phyloP scores from a whole-genome alignment of 2,113 vertebrate genomes.

The Pangasianodon hypophthalmus region DNA sequence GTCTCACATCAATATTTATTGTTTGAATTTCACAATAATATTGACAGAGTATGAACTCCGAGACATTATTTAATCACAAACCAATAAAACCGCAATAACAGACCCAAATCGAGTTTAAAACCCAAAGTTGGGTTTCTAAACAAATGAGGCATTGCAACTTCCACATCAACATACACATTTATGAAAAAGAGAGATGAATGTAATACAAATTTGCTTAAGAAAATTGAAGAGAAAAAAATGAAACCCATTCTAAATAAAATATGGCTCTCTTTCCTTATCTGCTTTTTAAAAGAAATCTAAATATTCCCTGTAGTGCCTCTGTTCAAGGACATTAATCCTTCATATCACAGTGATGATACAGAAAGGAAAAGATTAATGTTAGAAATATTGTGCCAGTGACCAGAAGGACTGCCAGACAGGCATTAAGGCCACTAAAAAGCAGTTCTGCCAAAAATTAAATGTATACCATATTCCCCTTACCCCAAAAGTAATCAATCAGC shows the following conservation, averaged over 20 bases:
- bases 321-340: neutral
- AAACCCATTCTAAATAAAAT: neutral
- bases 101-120: neutral
- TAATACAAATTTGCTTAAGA: neutral
- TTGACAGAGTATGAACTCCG: neutral
- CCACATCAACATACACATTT: neutral
- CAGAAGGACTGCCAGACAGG: neutral
- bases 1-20: neutral
- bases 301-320: neutral
- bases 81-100: neutral
- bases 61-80: conserved; percentile 4
- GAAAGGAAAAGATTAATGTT: neutral
- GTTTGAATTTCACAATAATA: conserved; percentile 13
- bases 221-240: neutral
- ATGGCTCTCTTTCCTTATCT: neutral
- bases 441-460: conserved; percentile 3
- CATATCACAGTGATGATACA: neutral
- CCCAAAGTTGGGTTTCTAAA: neutral
- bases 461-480: neutral
- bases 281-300: neutral
- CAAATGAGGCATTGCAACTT: neutral
- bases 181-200: neutral
- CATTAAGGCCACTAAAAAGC: neutral
- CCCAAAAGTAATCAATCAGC: neutral
- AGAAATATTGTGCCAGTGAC: neutral